phyloP scores from a whole-genome alignment of 1,140 invertebrate species.

The Cydia splendana region DNA sequence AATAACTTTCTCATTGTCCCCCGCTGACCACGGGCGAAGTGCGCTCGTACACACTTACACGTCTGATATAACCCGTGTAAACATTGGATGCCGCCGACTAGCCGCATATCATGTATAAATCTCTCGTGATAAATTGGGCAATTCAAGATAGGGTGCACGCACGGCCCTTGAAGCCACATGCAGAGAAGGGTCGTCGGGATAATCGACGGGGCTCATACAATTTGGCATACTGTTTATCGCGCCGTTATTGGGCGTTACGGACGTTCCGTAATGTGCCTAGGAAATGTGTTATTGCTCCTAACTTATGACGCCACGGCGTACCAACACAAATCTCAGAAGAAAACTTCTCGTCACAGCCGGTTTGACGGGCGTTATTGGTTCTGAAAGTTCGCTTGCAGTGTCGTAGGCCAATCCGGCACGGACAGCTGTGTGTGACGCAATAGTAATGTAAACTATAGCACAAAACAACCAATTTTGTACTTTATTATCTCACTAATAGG shows the following conservation, averaged over 20 bases:
- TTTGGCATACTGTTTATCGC: constrained; percentile 42
- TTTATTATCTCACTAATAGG: background rate
- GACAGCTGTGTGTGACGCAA: constrained; percentile 36
- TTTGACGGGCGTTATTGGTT: constrained; percentile 25
- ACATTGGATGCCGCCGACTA: constrained; percentile 44
- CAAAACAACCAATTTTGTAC: background rate
- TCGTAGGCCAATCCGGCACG: constrained; percentile 25
- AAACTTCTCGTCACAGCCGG: constrained; percentile 28
- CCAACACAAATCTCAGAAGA: constrained; percentile 6
- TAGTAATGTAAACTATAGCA: constrained; percentile 32
- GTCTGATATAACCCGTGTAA: constrained; percentile 28
- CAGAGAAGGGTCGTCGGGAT: constrained; percentile 40
- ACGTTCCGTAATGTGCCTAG: constrained; percentile 7
- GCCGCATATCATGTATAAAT: constrained; percentile 53
- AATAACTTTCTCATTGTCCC: constrained; percentile 28
- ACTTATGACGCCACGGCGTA: constrained; percentile 15
- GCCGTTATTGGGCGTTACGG: constrained; percentile 29
- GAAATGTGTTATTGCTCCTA: constrained; percentile 23
- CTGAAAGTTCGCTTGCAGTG: constrained; percentile 22
- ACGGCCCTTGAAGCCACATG: constrained; percentile 41
- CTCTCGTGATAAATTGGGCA: constrained; percentile 62
- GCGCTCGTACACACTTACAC: constrained; percentile 1
- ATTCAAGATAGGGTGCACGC: constrained; percentile 60
- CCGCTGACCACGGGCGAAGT: constrained; percentile 6
- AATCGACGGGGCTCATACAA: constrained; percentile 47